Percentiles rank a stretch among this genome's conserved stretches.
These are phyloP conservation scores for Stenchaetothrips biformis DNA, from an alignment of 2,888 invertebrate genomes.

Conservation along the genomic window DNA sequence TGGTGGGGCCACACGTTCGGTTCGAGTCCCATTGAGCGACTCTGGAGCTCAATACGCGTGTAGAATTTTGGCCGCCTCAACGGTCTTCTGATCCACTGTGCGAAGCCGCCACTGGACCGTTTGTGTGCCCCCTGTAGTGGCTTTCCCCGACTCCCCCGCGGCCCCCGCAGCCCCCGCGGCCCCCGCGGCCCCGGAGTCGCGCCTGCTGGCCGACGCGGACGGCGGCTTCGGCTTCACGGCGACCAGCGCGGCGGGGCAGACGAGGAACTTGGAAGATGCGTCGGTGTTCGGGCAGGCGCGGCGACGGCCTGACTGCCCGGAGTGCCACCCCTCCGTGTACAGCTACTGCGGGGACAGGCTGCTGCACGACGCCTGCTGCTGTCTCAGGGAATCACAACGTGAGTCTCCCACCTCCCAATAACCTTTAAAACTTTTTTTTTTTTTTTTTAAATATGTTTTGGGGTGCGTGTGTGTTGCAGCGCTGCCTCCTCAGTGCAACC, in stretches of 20 bases:
- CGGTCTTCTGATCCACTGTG: too few species aligned
- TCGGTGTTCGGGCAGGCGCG: neutral
- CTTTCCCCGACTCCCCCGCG: neutral
- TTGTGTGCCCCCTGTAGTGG: neutral
- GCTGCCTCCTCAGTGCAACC: slow-evolving; percentile 58
- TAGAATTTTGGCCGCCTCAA: too few species aligned
- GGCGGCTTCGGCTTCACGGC: neutral
- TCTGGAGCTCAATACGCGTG: too few species aligned
- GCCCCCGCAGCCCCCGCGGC: neutral
- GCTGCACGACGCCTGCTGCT: slow-evolving; percentile 72
- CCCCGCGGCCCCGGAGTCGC: neutral
- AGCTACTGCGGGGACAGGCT: slow-evolving; percentile 71
- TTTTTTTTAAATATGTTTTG: slow-evolving; percentile 27
- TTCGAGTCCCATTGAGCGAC: too few species aligned
- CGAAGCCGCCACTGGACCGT: neutral
- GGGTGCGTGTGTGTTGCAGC: slow-evolving; percentile 21
- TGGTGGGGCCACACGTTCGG: too few species aligned
- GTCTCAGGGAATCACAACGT: slow-evolving; percentile 53
- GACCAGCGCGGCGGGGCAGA: neutral
- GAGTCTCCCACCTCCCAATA: slow-evolving; percentile 36
- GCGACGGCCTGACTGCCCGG: slow-evolving; percentile 52
- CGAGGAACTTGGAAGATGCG: neutral
- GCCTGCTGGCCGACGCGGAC: neutral
- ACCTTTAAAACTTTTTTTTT: slow-evolving; percentile 27
- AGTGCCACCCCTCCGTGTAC: slow-evolving; percentile 72